Evolutionary conservation across 2,797 vertebrate species (phyloP), one percentile per base, ranked within the genome.

Genomic region (Microchirus variegatus): DNA sequence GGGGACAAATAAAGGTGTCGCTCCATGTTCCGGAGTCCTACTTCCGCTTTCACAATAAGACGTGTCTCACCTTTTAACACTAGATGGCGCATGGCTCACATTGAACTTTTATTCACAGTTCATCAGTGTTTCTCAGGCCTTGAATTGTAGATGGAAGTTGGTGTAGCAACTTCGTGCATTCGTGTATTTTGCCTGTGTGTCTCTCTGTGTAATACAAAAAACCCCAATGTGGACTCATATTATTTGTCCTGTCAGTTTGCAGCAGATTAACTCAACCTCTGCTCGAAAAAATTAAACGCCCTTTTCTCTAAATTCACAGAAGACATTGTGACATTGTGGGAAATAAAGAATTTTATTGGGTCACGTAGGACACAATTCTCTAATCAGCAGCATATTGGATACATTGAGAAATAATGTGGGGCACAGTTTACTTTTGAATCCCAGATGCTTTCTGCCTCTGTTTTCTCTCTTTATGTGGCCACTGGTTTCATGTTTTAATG

Each of bases 21-120:
- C 22, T 22, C 31, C 51, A 11, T 9, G 37, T 37, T 53, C 13
- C 16, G 18, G 15, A 10, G 15, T 48, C 56, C 63, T 1, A 67
- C 60, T 68, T 80, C 79, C 51, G 56, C 40, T 45, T 73, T 80
- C 43, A 68, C 66, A 70, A 60, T 60, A 42, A 68, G 7, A 61
- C 40, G 22, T 7, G 61, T 3, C 13, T 31, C 3, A 5, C 19
- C 19, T 46, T 53, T 59, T 15, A 50, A 70, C 90, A 65, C 85
- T 73, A 85, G 88, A 81, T 85, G 84, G 80, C 79, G 84, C 64
- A 65, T 47, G 45, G 46, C 37, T 65, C 85, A 59, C 53, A n/a
- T n/a, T 2, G 8, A 35, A 46, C 54, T 16, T 38, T 3, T n/a
- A 12, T 22, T 22, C 38, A 44, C 10, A 17, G 8, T 17, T 9